phyloP scores from a whole-genome alignment of 2,113 vertebrate species.

The Tinamus guttatus region DNA sequence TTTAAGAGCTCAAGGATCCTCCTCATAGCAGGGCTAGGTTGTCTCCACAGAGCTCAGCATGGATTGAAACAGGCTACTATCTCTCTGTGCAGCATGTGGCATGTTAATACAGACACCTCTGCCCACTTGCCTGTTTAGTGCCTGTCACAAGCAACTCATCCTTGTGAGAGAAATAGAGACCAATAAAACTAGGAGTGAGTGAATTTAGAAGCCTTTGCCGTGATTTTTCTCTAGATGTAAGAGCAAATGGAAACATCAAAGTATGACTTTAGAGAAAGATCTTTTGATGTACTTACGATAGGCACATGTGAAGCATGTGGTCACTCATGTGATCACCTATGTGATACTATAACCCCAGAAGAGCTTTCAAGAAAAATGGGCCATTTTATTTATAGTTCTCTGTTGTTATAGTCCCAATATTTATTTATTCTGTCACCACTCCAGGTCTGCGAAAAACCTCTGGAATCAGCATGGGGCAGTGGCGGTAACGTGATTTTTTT shows the following conservation, averaged over 20 bases:
- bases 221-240: background rate
- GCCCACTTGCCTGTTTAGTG: background rate
- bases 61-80: background rate
- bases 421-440: slow-evolving; percentile 21
- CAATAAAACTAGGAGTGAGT: background rate
- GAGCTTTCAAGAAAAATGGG: background rate
- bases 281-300: background rate
- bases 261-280: background rate
- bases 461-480: slow-evolving; percentile 50
- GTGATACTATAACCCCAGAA: background rate
- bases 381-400: background rate
- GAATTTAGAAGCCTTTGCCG: background rate
- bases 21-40: background rate
- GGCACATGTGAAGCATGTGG: accelerated
- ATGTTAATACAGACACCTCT: background rate
- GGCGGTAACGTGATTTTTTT: background rate
- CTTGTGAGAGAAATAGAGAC: background rate
- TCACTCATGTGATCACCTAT: background rate
- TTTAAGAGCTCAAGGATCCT: background rate
- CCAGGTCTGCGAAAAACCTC: slow-evolving; percentile 60
- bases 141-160: too few relatives aligned
- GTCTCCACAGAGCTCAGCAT: background rate
- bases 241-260: background rate
- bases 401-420: background rate
- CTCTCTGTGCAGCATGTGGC: background rate